Evolutionary conservation across 2,888 invertebrate species (phyloP).

Genomic region (Eupeodes latifasciatus): DNA sequence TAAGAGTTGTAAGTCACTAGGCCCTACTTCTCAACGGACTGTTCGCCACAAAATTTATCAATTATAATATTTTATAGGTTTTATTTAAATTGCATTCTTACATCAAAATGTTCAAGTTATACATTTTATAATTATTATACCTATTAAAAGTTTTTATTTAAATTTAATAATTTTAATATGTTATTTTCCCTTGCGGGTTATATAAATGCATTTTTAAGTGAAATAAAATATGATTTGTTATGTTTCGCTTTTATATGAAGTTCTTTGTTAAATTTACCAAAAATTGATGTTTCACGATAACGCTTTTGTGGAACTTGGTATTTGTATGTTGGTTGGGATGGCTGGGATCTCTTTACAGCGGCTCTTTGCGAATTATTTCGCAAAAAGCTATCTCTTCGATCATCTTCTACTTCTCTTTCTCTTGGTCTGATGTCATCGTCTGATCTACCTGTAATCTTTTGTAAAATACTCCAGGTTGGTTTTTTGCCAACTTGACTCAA

Average conservation of each 20-base stretch:
- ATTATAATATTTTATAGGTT: neutral
- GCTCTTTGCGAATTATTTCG: neutral
- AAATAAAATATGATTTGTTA: neutral
- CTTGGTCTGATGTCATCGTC: too few relatives aligned
- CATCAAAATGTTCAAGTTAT: neutral
- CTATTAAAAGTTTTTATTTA: neutral
- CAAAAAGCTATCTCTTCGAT: neutral
- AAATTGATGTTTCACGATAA: neutral
- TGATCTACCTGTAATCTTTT: neutral
- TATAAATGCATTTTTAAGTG: neutral
- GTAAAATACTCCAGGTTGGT: neutral
- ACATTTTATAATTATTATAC: neutral
- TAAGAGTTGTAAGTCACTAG: too few relatives aligned
- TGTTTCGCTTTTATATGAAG: neutral
- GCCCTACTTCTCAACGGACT: too few relatives aligned
- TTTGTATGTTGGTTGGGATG: too few relatives aligned
- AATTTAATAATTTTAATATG: neutral
- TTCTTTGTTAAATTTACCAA: too few relatives aligned
- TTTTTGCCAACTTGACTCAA: neutral
- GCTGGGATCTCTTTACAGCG: neutral
- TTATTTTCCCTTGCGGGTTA: neutral
- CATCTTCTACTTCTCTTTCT: neutral
- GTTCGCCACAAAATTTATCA: neutral
- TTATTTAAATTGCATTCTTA: neutral
- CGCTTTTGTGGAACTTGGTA: constrained; percentile 17